These are phyloP conservation scores for Auanema freiburgensis DNA, from an alignment of 2,888 invertebrate genomes.

Conservation along the genomic window DNA sequence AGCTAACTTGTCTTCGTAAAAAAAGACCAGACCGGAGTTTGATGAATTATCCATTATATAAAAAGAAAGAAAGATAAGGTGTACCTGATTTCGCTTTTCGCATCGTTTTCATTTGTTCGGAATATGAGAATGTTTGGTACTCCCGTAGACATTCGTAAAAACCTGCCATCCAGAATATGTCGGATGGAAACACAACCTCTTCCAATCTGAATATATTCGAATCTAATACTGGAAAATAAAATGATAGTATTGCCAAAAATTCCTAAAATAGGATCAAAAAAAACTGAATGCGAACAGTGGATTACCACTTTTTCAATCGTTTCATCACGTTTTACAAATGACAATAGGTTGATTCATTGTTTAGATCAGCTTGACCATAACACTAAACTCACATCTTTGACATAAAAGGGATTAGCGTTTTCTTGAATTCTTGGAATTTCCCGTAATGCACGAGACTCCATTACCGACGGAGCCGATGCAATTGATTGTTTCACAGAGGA, in stretches of 20 bases:
- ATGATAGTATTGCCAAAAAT: no score
- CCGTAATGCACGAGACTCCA: constrained; percentile 5
- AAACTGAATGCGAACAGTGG: no score
- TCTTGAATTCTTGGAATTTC: not conserved
- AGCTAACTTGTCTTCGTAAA: no score
- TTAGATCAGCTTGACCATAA: not conserved
- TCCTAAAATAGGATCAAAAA: not conserved
- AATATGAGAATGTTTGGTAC: not conserved
- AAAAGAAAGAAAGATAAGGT: not conserved
- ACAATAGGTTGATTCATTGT: not conserved
- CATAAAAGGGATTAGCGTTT: not conserved
- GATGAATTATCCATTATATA: not conserved
- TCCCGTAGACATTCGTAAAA: constrained; percentile 10
- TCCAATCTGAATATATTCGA: constrained; percentile 1
- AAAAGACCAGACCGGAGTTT: not conserved
- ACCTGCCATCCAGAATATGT: constrained; percentile 1
- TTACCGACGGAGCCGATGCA: constrained; percentile 9
- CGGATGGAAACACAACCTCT: not conserved
- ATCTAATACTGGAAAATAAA: not conserved
- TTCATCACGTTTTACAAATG: not conserved
- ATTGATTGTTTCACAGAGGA: constrained; percentile 4
- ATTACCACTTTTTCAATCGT: not conserved
- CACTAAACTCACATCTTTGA: constrained; percentile 1
- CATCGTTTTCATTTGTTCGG: not conserved
- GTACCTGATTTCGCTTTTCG: not conserved